Percentiles rank a stretch among this genome's conserved stretches.
Conservation (phyloP, 2,113 vertebrate species). For the Clarias magur region DNA sequence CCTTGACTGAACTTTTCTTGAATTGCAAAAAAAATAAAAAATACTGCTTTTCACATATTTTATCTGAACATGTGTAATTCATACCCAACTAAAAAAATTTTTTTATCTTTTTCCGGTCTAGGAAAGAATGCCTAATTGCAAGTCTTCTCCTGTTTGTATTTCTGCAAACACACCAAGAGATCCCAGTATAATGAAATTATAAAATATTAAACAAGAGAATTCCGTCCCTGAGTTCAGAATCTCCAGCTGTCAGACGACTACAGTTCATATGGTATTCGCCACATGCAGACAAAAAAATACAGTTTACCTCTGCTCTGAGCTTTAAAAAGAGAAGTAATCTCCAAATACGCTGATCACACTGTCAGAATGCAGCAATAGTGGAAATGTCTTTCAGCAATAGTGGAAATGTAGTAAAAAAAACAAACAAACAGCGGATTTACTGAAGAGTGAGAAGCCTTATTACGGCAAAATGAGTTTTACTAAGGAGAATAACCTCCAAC, state of each 20-base stretch:
- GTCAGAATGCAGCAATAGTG: no score
- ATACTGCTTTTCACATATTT: neutral
- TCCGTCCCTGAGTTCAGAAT: neutral
- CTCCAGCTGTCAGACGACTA: neutral
- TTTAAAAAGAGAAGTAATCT: no score
- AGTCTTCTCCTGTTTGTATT: neutral
- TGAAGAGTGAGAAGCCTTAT: neutral
- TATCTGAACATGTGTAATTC: neutral
- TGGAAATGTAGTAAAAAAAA: no score
- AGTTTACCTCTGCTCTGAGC: neutral
- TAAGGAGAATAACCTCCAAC: no score
- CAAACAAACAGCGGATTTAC: neutral
- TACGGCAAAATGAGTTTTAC: neutral
- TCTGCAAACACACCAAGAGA: neutral
- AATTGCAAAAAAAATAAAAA: no score
- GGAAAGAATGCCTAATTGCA: neutral
- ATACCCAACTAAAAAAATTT: neutral
- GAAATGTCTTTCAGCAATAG: no score
- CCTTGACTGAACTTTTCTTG: no score
- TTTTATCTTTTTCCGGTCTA: neutral
- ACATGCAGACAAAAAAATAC: neutral
- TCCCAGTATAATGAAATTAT: neutral
- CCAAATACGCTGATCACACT: no score
- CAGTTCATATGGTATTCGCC: neutral
- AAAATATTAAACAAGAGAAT: neutral